These are phyloP conservation scores for Orchesella flavescens DNA, from an alignment of 2,888 invertebrate genomes.

Conservation along the genomic window DNA sequence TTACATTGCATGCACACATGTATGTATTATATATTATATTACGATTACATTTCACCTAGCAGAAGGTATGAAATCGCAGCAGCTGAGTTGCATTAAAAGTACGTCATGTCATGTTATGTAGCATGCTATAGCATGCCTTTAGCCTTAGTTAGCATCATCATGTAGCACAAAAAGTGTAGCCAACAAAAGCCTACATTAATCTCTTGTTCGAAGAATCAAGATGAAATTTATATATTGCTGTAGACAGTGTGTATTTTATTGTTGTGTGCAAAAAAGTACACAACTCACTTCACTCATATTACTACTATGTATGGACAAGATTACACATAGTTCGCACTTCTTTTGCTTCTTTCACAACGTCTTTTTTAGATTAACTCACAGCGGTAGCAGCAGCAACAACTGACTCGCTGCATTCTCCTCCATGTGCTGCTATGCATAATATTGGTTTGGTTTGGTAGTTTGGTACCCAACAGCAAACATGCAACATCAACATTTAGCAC, in stretches of 20 bases:
- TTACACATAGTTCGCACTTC: constrained; percentile 26
- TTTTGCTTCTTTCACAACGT: constrained; percentile 42
- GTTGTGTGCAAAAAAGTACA: constrained; percentile 2
- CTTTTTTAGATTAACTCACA: constrained; percentile 20
- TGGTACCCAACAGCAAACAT: constrained; percentile 1
- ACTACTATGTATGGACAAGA: not conserved
- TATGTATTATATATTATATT: too few species aligned
- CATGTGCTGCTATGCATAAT: not conserved
- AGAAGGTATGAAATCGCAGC: too few species aligned
- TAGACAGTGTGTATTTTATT: not conserved
- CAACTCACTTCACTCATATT: not conserved
- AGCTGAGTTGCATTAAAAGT: too few species aligned
- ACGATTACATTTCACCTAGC: too few species aligned
- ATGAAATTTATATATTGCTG: not conserved
- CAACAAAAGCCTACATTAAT: too few species aligned
- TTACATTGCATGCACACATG: constrained; percentile 13
- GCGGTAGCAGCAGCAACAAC: not conserved
- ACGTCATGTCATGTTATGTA: too few species aligned
- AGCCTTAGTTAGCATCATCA: too few species aligned
- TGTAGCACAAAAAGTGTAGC: too few species aligned
- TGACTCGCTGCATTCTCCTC: not conserved
- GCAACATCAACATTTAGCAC: constrained; percentile 24
- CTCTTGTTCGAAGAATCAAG: not conserved
- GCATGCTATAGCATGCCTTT: too few species aligned
- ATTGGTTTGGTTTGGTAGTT: not conserved